Percentiles rank a stretch among this genome's conserved stretches.
These are phyloP conservation scores for Creontiades dilutus DNA, from an alignment of 2,888 invertebrate species.

Conservation along the genomic window DNA sequence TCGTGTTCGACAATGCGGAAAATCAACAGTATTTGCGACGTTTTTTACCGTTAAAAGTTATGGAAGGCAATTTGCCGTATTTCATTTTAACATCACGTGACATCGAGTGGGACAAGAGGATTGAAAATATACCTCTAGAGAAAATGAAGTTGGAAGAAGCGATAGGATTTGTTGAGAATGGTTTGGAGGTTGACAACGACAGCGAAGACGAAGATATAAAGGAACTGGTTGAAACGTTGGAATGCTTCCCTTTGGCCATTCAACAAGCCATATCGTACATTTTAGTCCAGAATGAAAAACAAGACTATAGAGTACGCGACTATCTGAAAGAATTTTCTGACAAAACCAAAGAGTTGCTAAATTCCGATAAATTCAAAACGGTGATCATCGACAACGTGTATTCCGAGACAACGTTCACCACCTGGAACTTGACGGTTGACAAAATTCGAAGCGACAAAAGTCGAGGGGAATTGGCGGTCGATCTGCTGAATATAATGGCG, in stretches of 20 bases:
- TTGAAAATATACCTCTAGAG: not conserved
- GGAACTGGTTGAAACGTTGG: not conserved
- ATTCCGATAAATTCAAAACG: not conserved
- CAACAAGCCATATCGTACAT: constrained; percentile 19
- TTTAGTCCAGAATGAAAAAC: not conserved
- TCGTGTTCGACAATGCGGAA: constrained; percentile 3
- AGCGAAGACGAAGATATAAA: not conserved
- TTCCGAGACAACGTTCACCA: not conserved
- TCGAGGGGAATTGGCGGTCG: not conserved
- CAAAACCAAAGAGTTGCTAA: not conserved
- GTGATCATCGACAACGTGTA: not conserved
- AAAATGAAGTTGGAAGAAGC: not conserved
- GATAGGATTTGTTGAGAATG: not conserved
- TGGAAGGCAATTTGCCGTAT: not conserved
- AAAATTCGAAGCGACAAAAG: not conserved
- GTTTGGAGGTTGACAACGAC: not conserved
- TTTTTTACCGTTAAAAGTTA: not conserved
- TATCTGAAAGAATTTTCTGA: not conserved
- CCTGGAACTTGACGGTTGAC: constrained; percentile 4
- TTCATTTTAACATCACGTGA: constrained; percentile 14
- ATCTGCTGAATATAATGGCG: not conserved
- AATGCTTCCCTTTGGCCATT: not conserved
- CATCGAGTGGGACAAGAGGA: not conserved
- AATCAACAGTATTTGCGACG: not conserved
- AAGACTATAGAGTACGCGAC: not conserved